These are phyloP conservation scores for Leucopsar rothschildi DNA, from an alignment of 2,113 vertebrate genomes.

Conservation along the genomic window DNA sequence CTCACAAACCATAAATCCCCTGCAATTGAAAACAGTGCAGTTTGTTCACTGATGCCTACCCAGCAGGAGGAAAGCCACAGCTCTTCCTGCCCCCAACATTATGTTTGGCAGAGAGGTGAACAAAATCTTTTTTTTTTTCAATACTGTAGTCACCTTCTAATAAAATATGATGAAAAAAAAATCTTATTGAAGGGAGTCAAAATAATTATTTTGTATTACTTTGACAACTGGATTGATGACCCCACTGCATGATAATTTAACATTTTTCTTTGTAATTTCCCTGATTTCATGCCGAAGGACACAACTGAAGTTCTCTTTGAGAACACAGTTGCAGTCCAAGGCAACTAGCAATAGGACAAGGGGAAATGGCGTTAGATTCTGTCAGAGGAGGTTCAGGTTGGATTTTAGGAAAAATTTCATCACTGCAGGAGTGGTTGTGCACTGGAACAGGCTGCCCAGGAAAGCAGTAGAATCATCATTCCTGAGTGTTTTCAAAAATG, in stretches of 20 bases:
- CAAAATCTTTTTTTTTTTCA: neutral
- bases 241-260: neutral
- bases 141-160: neutral
- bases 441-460: neutral
- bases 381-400: neutral
- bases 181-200: neutral
- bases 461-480: neutral
- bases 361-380: neutral
- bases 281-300: neutral
- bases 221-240: neutral
- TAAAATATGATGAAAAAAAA: neutral
- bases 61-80: neutral
- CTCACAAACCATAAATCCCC: neutral
- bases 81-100: neutral
- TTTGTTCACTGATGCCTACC: neutral
- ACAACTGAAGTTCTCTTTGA: neutral
- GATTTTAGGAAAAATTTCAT: neutral
- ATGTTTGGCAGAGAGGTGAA: neutral
- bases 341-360: too few species aligned
- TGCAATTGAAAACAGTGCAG: neutral
- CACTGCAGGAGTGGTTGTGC: neutral
- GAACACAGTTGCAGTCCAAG: neutral
- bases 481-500: neutral
- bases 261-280: neutral
- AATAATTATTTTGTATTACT: neutral